phyloP scores from a whole-genome alignment of 2,888 invertebrate species.

The Lasioglossum vierecki region DNA sequence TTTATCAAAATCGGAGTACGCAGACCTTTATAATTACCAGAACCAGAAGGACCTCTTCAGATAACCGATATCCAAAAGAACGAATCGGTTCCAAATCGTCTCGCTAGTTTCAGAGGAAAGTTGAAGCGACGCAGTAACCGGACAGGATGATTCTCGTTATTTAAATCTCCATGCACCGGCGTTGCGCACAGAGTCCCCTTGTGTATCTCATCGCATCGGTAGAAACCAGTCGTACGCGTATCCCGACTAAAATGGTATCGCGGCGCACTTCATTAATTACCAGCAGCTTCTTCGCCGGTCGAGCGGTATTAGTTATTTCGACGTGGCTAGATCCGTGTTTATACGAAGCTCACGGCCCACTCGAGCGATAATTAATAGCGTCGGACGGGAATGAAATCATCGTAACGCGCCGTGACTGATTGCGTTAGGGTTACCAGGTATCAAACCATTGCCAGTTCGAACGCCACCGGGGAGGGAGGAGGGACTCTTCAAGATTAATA shows the following conservation, averaged over 20 bases:
- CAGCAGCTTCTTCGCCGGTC: slow-evolving; percentile 51
- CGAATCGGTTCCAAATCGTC: not conserved
- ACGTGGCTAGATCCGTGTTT: slow-evolving; percentile 63
- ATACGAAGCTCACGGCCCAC: slow-evolving; percentile 49
- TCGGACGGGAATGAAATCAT: slow-evolving; percentile 69
- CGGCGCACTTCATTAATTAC: slow-evolving; percentile 60
- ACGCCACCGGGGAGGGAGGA: slow-evolving; percentile 26
- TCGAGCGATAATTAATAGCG: slow-evolving; percentile 68
- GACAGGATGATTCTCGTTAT: slow-evolving; percentile 30
- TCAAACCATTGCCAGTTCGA: slow-evolving; percentile 54
- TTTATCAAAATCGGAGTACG: no score
- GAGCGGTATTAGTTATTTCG: slow-evolving; percentile 68
- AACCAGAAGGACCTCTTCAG: not conserved
- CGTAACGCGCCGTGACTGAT: slow-evolving; percentile 71
- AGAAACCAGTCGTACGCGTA: slow-evolving; percentile 58
- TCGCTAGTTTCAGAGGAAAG: not conserved
- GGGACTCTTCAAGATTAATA: slow-evolving; percentile 59
- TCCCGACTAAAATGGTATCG: slow-evolving; percentile 62
- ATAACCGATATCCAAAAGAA: not conserved
- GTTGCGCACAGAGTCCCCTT: slow-evolving; percentile 17
- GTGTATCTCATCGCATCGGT: not conserved
- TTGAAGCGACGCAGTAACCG: slow-evolving; percentile 6
- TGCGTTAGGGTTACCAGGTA: slow-evolving; percentile 65
- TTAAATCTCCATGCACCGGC: slow-evolving; percentile 26
- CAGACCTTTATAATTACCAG: no score